Evolutionary conservation across 2,113 vertebrate species (phyloP).

Genomic region (Prionailurus viverrinus): DNA sequence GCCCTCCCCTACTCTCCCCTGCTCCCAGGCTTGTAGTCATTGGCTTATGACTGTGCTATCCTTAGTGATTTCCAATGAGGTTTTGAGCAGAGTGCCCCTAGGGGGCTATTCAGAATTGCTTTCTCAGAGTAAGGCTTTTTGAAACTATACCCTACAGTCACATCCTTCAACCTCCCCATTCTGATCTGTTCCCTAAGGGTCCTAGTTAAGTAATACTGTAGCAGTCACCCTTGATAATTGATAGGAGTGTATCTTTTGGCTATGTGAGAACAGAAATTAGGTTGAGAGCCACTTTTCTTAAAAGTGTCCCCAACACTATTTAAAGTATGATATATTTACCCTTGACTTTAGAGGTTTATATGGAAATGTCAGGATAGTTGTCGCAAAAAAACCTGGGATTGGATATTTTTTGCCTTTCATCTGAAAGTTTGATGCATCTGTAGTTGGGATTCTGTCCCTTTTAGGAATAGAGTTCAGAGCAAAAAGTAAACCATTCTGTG

Average conservation of each 20-base stretch:
- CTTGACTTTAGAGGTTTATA: conserved; percentile 12
- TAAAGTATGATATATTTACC: neutral
- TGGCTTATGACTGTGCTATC: neutral
- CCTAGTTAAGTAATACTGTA: neutral
- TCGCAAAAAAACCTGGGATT: neutral
- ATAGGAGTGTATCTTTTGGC: conserved; percentile 5
- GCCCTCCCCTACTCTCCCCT: neutral
- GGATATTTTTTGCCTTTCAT: conserved; percentile 37
- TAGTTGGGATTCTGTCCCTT: neutral
- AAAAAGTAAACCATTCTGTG: conserved; percentile 57
- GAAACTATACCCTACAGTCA: neutral
- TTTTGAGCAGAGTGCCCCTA: neutral
- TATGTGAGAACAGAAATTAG: conserved; percentile 25
- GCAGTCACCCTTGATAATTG: neutral
- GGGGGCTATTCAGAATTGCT: neutral
- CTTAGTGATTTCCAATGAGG: neutral
- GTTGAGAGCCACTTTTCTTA: neutral
- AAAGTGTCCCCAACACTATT: neutral
- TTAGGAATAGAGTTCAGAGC: neutral
- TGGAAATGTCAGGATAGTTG: neutral
- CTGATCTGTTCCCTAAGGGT: neutral
- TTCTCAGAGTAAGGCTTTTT: neutral
- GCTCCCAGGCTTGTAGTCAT: neutral
- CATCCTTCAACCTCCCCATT: neutral
- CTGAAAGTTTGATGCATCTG: neutral